Base-by-base conservation (phyloP, 2,797 vertebrate species). In the Garrulus glandarius region DNA sequence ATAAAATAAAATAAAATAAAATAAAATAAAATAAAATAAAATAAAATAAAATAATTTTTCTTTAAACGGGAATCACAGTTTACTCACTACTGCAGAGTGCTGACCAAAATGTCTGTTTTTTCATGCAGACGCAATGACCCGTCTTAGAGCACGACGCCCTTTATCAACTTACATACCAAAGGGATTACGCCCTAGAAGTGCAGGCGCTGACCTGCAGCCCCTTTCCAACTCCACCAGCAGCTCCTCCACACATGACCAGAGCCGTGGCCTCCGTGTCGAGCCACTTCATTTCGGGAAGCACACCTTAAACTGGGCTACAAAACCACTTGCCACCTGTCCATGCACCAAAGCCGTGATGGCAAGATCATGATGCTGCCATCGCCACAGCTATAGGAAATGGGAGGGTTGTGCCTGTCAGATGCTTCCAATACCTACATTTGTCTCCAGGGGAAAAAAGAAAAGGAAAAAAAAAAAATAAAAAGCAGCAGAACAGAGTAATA, bases 201-300 rank as follows among this genome's bases (percentile, higher is more conserved):
- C 32, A 15, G 20, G 20, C 5, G 10, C 53, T 3, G 18, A 23
- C 2, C 18, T 27, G 2, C 49, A 27, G 2, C 22, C 14, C 13
- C 37, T 15, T 64, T 43, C 64, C 36, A 63, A 9, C 19, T 20
- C 36, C 70, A 20, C 30, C 47, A 14, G 53, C 23, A 30, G 9
- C 23, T 4, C 17, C 36, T 9, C 43, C 37, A 32, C 36, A 10
- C 23, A 4, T 5, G 29, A 21, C 13, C 41, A 5, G 23, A 74
- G 16, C 70, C 11, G 0, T 26, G 13, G 32, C 17, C 61, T 34
- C 67, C 4, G 1, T 11, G 27, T 9, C 0, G 15, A 76, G 41
- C 6, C 60, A 3, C 32, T 52, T 55, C 24, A 5, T n/a, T 64
- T 68, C 20, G 53, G 32, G 19, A 56, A 57, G 12, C 10, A 6